phyloP scores from a whole-genome alignment of 2,113 vertebrate species.

The Gnathonemus longibarbis region DNA sequence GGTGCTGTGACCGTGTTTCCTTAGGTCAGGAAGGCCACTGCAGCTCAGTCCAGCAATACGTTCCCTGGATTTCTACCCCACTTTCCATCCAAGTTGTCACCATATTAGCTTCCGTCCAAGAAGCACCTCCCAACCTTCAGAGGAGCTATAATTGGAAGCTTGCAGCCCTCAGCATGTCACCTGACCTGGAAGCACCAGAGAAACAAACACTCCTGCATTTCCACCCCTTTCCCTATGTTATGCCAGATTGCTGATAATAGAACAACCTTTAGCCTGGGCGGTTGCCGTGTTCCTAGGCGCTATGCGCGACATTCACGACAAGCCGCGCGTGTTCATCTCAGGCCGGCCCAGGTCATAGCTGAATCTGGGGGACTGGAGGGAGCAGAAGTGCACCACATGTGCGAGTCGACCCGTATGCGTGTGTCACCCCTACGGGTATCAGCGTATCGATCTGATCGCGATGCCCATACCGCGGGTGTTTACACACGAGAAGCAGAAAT shows the following conservation, averaged over 20 bases:
- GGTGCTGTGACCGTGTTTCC: background rate
- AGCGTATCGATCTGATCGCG: background rate
- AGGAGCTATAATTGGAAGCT: slow-evolving; percentile 10
- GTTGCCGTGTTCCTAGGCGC: background rate
- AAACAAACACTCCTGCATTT: background rate
- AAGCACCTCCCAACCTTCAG: slow-evolving; percentile 8
- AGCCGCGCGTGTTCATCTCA: background rate
- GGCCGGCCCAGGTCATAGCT: background rate
- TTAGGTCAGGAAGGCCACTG: background rate
- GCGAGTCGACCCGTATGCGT: background rate
- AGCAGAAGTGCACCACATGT: background rate
- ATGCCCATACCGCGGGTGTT: background rate
- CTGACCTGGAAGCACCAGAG: background rate
- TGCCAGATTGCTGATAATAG: slow-evolving; percentile 14
- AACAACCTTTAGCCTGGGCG: background rate
- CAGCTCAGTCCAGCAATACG: background rate
- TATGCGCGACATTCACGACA: background rate
- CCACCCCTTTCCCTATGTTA: background rate
- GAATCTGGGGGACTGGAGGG: background rate
- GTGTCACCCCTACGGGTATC: background rate
- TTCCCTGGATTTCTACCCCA: background rate
- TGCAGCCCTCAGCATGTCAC: background rate
- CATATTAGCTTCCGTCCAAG: background rate
- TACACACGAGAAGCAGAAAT: background rate
- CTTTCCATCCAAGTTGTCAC: background rate